phyloP scores from a whole-genome alignment of 2,113 vertebrate species.

The Neodontobutis hainanensis region DNA sequence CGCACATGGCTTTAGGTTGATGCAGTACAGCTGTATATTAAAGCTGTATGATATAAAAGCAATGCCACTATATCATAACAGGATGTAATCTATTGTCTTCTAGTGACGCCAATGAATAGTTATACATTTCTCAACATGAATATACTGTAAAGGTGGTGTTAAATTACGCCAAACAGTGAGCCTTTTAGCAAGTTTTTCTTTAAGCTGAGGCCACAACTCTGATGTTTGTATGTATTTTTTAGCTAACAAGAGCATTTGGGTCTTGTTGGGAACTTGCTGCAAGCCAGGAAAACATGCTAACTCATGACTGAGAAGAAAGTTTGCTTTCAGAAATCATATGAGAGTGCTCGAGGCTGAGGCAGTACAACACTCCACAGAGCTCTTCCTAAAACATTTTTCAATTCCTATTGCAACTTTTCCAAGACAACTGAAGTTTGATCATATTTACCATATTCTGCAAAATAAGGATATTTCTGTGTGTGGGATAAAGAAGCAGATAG shows the following conservation, averaged over 20 bases:
- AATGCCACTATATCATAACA: not conserved
- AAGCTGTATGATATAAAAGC: not conserved
- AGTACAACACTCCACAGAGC: constrained; percentile 39
- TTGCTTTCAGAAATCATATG: constrained; percentile 71
- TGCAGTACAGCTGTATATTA: not conserved
- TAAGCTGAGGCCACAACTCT: not conserved
- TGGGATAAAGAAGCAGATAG: not conserved
- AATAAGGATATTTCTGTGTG: not conserved
- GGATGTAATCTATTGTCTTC: not conserved
- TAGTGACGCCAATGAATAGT: not conserved
- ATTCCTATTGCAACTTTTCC: constrained; percentile 18
- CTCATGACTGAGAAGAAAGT: constrained; percentile 72
- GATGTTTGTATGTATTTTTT: constrained; percentile 32
- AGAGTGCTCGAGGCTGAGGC: constrained; percentile 61
- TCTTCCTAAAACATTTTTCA: constrained; percentile 15
- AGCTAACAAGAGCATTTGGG: constrained; percentile 27
- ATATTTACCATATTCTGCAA: not conserved
- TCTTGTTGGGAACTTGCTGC: constrained; percentile 40
- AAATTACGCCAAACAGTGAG: not conserved
- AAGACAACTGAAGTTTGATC: constrained; percentile 20
- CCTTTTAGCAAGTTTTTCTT: not conserved
- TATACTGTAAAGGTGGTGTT: not conserved
- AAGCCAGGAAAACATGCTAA: constrained; percentile 64
- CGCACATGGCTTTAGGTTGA: not conserved
- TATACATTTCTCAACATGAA: not conserved